Evolutionary conservation across 2,797 vertebrate species (phyloP), one percentile per base, ranked within the genome.

Genomic region (Peromyscus eremicus): DNA sequence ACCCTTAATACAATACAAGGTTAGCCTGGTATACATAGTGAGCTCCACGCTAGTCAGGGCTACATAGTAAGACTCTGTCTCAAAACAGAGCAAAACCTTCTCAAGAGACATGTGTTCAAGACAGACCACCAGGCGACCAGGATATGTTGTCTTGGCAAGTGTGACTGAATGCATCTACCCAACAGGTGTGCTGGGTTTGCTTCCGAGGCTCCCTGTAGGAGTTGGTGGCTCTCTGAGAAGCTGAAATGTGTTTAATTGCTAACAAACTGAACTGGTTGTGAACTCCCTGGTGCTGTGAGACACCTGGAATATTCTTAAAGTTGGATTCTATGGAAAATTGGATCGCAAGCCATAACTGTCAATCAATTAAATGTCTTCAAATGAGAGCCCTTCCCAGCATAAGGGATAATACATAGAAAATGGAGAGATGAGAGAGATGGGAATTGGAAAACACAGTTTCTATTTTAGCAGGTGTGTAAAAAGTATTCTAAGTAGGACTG

Each of bases 391-490:
- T 11, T 66, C 76, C 34, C 25, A 40, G 21, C 60, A 52, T 46
- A 62, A 32, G 52, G 5, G 68, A 40, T 32, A 57, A 60, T 12
- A 27, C n/a, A 52, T 60, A n/a, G 46, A 76, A 27, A 37, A 46
- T 0, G 7, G 9, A 21, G 25, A 16, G 3, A 19, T n/a, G 46
- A 25, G 8, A 12, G 0, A 7, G 23, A 34, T 7, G 8, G 2
- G 70, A 76, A 55, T 32, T 37, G 68, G 62, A 80, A 82, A 76
- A 92, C 19, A 71, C 10, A 52, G 55, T n/a, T 91, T 92, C 60
- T 89, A 68, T 62, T 68, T 96, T 85, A 91, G 1, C 46, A 5
- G 55, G 52, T 0, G 52, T 37, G 40, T 43, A 43, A 88, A 83
- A 82, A 64, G 40, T 43, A 85, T 57, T 83, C 70, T 64, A 64